phyloP scores from a whole-genome alignment of 2,797 vertebrate genomes.

The Capromys pilorides region DNA sequence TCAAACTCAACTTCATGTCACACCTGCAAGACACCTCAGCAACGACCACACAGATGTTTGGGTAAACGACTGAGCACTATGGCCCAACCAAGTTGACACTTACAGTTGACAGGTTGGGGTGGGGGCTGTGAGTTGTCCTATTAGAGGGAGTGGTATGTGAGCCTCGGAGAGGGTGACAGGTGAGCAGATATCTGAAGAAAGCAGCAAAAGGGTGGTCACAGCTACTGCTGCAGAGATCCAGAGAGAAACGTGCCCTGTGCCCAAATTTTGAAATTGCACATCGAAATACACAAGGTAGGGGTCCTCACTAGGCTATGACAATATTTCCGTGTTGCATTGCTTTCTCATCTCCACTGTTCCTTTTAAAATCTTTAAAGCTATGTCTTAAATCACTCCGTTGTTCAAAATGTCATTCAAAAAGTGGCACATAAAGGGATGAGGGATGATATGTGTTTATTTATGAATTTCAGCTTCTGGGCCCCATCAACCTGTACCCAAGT shows the following conservation, averaged over 20 bases:
- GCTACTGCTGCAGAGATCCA: neutral
- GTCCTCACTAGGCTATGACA: neutral
- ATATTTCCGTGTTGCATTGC: neutral
- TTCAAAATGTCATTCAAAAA: neutral
- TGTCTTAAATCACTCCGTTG: neutral
- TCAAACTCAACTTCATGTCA: neutral
- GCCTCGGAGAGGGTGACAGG: neutral
- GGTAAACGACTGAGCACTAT: neutral
- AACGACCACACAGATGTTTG: neutral
- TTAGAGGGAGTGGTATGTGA: neutral
- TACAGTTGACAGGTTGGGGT: neutral
- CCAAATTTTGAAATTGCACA: neutral
- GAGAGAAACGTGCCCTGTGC: neutral
- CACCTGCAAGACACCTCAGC: neutral
- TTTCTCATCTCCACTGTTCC: neutral
- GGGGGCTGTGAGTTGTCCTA: neutral
- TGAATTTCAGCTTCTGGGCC: neutral
- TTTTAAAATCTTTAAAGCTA: neutral
- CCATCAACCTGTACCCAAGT: rapidly evolving
- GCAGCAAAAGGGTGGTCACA: neutral
- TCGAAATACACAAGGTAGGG: neutral
- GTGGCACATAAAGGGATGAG: neutral
- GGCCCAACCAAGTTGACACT: neutral
- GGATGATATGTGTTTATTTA: neutral
- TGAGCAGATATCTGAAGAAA: neutral